Evolutionary conservation across 1,140 invertebrate species (phyloP).

Genomic region (Archivesica marissinica): DNA sequence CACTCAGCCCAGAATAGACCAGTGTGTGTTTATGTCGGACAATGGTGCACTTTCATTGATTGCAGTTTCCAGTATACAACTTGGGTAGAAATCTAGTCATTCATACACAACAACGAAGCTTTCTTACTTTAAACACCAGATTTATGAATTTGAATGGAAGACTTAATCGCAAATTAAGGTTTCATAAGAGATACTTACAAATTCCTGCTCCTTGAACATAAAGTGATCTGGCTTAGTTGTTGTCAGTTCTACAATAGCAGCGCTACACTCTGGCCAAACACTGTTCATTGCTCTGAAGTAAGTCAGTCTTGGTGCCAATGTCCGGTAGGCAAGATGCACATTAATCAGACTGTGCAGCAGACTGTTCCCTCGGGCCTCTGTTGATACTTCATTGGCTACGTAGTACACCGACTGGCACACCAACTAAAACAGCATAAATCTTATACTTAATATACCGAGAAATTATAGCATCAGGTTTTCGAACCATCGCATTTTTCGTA

Average conservation of each 20-base stretch:
- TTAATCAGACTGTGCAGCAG: constrained; percentile 2
- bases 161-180: too few species aligned
- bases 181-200: constrained; percentile 42
- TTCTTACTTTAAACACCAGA: too few species aligned
- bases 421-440: constrained; percentile 27
- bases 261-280: constrained; percentile 55
- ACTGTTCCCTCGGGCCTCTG: neutral
- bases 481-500: too few species aligned
- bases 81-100: too few species aligned
- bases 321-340: constrained; percentile 35
- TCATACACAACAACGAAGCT: too few species aligned
- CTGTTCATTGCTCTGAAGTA: constrained; percentile 48
- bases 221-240: constrained; percentile 36
- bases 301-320: constrained; percentile 27
- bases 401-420: constrained; percentile 6
- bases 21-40: too few species aligned
- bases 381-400: neutral
- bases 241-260: neutral
- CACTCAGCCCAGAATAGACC: too few species aligned
- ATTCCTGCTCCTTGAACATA: constrained; percentile 46
- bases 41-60: too few species aligned
- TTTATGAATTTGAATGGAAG: too few species aligned
- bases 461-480: too few species aligned
- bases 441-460: too few species aligned
- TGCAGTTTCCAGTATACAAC: too few species aligned